Base-by-base conservation (phyloP, 2,888 invertebrate genomes). In the Teleiodes luculella region DNA sequence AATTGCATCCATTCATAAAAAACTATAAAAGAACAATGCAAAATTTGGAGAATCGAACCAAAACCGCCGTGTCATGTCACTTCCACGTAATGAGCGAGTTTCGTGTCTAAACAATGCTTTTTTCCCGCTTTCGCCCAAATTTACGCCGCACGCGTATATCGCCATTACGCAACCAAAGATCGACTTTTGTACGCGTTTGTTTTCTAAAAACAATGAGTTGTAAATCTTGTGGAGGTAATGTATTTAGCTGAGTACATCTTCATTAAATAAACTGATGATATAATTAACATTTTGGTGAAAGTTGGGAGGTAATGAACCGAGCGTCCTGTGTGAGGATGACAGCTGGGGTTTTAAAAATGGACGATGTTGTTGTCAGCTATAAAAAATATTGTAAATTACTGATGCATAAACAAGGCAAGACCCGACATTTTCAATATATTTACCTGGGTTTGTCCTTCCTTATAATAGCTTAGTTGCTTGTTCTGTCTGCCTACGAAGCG, bases 61-160 rank as follows among this genome's bases (percentile, higher is more conserved):
- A 24, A 24, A 24, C 6, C 24, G 3, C 24, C 3, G 24, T 6
- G 24, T 24, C 24, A 24, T 24, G 24, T 24, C 24, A 24, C 6
- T 4, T 24, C n/a, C 18, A 11, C 18, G 18, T 48, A 48, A 35
- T 48, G 48, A 35, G 48, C 16, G n/a, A 46, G 52, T 55, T 55
- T 52, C 55, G 20, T 52, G 39, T 52, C 24, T 24, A 55, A 50
- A 55, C 51, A 55, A 51, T 54, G 49, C 37, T 36, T 47, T 39
- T 31, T 52, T 55, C 49, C 7, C 13, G 36, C 55, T 55, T 55
- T 55, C 55, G 24, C 55, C 55, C 39, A 55, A 55, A n/a, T 52
- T 55, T 55, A 33, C 41, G 48, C 46, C 11, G 46, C 16, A 8
- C 13, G 14, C n/a, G n/a, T 20, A 3, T 43, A 28, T 3, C 13